These are phyloP conservation scores for Augochlora pura DNA, from an alignment of 1,140 invertebrate genomes.

Conservation along the genomic window DNA sequence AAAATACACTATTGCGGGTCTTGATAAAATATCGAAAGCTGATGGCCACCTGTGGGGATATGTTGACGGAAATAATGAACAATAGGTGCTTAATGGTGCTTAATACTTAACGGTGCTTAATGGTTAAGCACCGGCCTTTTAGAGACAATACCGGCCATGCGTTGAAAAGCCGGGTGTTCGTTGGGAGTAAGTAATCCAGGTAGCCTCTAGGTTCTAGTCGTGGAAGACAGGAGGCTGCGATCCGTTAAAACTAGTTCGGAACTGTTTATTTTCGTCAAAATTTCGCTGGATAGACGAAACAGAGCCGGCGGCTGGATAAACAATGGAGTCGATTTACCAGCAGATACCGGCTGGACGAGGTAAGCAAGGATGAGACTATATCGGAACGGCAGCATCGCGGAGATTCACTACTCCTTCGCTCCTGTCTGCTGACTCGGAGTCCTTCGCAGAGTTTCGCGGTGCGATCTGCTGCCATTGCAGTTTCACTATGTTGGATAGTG, in stretches of 20 bases:
- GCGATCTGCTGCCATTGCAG: not conserved
- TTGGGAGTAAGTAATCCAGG: too few relatives aligned
- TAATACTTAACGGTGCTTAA: too few relatives aligned
- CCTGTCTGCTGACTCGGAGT: not conserved
- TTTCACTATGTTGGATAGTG: not conserved
- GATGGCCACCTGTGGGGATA: too few relatives aligned
- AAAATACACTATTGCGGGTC: too few relatives aligned
- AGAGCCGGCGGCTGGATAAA: not conserved
- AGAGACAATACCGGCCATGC: too few relatives aligned
- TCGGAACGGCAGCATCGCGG: too few relatives aligned
- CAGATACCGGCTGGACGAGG: not conserved
- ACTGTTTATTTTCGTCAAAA: not conserved
- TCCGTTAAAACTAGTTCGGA: not conserved
- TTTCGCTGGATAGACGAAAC: not conserved
- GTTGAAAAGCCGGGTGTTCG: too few relatives aligned
- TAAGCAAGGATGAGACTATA: not conserved
- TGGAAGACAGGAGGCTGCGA: not conserved
- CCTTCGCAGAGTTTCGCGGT: slow-evolving; percentile 1
- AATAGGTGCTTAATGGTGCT: too few relatives aligned
- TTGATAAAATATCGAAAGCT: too few relatives aligned
- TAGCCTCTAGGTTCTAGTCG: not conserved
- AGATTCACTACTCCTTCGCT: not conserved
- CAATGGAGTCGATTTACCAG: slow-evolving; percentile 1
- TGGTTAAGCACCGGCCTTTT: too few relatives aligned
- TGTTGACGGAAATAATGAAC: too few relatives aligned